Evolutionary conservation across 2,888 invertebrate genomes (phyloP).

Genomic region (Xestia c-nigrum): DNA sequence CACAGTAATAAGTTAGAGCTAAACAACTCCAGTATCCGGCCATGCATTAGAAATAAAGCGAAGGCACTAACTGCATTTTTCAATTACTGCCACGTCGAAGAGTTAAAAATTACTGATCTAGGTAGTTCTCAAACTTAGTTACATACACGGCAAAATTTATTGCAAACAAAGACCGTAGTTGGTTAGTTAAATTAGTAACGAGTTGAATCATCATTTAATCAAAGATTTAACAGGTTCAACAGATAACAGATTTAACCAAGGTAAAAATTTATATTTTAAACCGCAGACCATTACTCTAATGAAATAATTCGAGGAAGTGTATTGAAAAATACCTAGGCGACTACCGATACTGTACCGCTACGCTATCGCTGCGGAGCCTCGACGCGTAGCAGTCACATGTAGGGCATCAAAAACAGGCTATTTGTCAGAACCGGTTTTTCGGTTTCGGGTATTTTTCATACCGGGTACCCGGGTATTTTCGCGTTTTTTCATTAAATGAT

Average conservation of each 20-base stretch:
- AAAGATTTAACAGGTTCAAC: background rate
- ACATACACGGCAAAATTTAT: conserved; percentile 7
- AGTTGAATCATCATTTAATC: background rate
- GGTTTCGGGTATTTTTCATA: too few relatives aligned
- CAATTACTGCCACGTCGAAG: conserved; percentile 74
- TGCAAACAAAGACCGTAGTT: background rate
- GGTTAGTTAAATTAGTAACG: background rate
- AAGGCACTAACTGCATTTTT: conserved; percentile 76
- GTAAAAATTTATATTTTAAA: conserved; percentile 5
- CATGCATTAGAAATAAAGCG: conserved; percentile 75
- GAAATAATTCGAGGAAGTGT: too few relatives aligned
- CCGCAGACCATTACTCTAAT: background rate
- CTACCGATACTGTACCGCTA: background rate
- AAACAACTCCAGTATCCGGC: conserved; percentile 62
- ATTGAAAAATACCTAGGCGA: background rate
- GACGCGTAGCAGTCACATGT: too few relatives aligned
- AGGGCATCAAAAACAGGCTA: too few relatives aligned
- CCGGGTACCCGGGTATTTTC: too few relatives aligned
- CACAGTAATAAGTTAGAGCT: conserved; percentile 40
- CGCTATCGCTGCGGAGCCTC: background rate
- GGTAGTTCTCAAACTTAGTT: conserved; percentile 14
- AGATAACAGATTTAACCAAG: background rate
- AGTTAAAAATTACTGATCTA: conserved; percentile 46
- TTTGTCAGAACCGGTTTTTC: too few relatives aligned
- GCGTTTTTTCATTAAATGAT: too few relatives aligned